phyloP scores from a whole-genome alignment of 2,888 invertebrate genomes.

The Ophion slaviceki region DNA sequence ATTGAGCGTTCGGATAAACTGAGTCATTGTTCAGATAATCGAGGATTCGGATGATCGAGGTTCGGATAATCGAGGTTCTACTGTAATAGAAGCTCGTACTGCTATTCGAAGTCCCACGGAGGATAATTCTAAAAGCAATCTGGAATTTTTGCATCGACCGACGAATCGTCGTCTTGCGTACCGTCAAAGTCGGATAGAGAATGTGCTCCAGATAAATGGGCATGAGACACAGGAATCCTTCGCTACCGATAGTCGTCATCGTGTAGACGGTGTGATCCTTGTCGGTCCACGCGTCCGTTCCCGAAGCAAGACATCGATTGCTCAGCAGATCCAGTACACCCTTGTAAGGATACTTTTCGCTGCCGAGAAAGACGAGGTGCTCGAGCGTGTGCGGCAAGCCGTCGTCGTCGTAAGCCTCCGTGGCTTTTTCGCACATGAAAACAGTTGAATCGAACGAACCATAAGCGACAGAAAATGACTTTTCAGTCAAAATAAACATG shows the following conservation, averaged over 20 bases:
- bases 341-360: slow-evolving; percentile 94
- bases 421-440: slow-evolving; percentile 85
- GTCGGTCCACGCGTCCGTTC: slow-evolving; percentile 96
- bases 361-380: slow-evolving; percentile 95
- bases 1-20: too few species aligned
- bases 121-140: not conserved
- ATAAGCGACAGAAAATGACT: not conserved
- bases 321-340: slow-evolving; percentile 95
- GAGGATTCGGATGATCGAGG: too few species aligned
- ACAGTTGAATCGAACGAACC: not conserved
- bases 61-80: too few species aligned
- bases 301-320: slow-evolving; percentile 94
- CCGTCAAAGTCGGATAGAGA: slow-evolving; percentile 91
- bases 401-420: slow-evolving; percentile 96
- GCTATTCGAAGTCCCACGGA: too few species aligned
- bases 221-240: slow-evolving; percentile 94
- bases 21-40: too few species aligned
- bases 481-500: too few species aligned
- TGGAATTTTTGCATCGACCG: not conserved
- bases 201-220: slow-evolving; percentile 97
- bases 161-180: slow-evolving; percentile 73
- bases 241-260: slow-evolving; percentile 93
- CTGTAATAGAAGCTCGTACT: too few species aligned
- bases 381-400: slow-evolving; percentile 97
- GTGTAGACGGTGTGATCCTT: slow-evolving; percentile 96